Percentiles rank a stretch among this genome's conserved stretches.
Evolutionary conservation across 2,888 invertebrate species (phyloP).

Genomic region (Melinaea menophilus): DNA sequence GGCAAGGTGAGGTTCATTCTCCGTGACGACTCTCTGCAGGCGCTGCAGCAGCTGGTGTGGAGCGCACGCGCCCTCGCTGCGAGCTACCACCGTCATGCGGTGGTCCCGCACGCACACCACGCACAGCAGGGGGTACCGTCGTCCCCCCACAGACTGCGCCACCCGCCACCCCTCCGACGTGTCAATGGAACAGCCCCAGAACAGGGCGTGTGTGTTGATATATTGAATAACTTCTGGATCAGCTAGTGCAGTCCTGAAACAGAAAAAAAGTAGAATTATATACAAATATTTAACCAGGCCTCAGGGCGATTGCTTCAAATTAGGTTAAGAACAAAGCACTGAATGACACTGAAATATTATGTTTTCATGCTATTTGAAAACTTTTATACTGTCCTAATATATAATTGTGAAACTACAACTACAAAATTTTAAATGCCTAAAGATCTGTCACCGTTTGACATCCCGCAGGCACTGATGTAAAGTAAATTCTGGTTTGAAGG

Average conservation of each 20-base stretch:
- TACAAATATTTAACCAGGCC: no score
- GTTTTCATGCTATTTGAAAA: no score
- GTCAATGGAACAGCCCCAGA: slow-evolving; percentile 96
- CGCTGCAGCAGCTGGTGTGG: slow-evolving; percentile 84
- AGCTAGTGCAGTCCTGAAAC: slow-evolving; percentile 81
- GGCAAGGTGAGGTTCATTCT: slow-evolving; percentile 92
- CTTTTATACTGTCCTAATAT: no score
- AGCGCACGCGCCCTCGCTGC: slow-evolving; percentile 91
- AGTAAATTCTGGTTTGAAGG: no score
- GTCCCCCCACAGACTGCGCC: slow-evolving; percentile 90
- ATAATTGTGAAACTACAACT: no score
- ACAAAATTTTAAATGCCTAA: no score
- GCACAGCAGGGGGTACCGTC: slow-evolving; percentile 90
- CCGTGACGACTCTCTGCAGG: slow-evolving; percentile 85
- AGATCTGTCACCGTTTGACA: no score
- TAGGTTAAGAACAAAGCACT: no score
- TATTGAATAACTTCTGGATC: slow-evolving; percentile 86
- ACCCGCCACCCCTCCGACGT: slow-evolving; percentile 95
- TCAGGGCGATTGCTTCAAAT: no score
- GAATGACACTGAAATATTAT: no score
- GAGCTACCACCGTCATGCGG: slow-evolving; percentile 94
- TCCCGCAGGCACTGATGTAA: no score
- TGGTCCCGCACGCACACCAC: slow-evolving; percentile 93
- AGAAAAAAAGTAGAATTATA: not conserved
- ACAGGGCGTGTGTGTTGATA: slow-evolving; percentile 89